Conservation (phyloP, 92 coral and sea anemone species). For the Phenganax stokvisi region DNA sequence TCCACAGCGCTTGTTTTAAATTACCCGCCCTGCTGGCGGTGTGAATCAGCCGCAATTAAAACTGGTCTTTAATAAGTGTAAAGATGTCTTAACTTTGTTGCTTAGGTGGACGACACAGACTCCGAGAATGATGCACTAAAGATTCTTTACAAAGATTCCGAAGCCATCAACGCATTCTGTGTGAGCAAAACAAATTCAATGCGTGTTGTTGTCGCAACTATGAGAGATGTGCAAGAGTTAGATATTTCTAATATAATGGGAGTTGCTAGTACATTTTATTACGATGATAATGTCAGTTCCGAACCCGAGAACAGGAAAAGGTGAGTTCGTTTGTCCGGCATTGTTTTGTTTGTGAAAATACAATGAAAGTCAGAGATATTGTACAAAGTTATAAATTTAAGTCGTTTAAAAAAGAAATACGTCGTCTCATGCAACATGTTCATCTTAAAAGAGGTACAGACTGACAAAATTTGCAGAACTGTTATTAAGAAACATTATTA, state of each 20-base stretch:
- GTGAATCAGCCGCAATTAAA: too few species aligned
- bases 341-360: background rate
- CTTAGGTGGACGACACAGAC: constrained; percentile 63
- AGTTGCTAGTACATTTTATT: constrained; percentile 5
- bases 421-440: too few species aligned
- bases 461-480: too few species aligned
- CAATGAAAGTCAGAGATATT: too few species aligned
- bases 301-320: constrained; percentile 63
- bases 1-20: too few species aligned
- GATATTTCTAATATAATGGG: constrained; percentile 77
- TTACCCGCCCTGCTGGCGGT: too few species aligned
- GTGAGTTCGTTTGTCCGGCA: background rate
- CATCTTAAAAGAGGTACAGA: too few species aligned
- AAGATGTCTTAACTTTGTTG: background rate
- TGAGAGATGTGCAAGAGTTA: constrained; percentile 86
- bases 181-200: constrained; percentile 88
- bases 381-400: too few species aligned
- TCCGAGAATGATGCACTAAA: constrained; percentile 48
- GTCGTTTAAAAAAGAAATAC: too few species aligned
- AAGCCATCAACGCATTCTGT: constrained; percentile 89
- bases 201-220: constrained; percentile 75
- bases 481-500: too few species aligned
- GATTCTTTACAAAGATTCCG: constrained; percentile 83
- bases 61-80: too few species aligned
- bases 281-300: constrained; percentile 57